Evolutionary conservation across 2,797 vertebrate genomes (phyloP).

Genomic region (Helostoma temminkii): DNA sequence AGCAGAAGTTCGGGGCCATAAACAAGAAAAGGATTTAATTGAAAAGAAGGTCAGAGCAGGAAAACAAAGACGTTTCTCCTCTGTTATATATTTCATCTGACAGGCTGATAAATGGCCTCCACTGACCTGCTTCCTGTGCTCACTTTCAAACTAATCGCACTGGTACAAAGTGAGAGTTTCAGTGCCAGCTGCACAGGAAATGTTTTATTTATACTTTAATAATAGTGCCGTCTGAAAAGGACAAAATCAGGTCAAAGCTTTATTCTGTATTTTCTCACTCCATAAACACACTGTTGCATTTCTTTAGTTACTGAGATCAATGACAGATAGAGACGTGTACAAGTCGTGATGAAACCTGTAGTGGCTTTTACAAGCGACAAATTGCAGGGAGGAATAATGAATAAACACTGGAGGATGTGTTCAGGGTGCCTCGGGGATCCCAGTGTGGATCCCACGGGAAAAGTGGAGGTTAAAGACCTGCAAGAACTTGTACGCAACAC

Average conservation of each 20-base stretch:
- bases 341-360: no score
- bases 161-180: background rate
- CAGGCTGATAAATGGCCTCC: slow-evolving; percentile 3
- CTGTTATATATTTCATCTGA: background rate
- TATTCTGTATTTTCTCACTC: background rate
- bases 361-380: background rate
- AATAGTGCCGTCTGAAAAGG: background rate
- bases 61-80: background rate
- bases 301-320: background rate
- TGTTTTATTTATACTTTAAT: background rate
- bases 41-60: background rate
- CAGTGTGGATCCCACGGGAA: slow-evolving; percentile 30
- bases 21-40: background rate
- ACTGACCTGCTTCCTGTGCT: slow-evolving; percentile 7
- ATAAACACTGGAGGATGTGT: slow-evolving; percentile 9
- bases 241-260: background rate
- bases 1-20: background rate
- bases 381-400: slow-evolving; percentile 1
- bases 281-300: no score
- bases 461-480: slow-evolving; percentile 45
- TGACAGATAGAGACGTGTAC: no score
- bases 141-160: background rate
- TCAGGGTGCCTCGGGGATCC: no score
- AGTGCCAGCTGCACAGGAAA: background rate
- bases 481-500: slow-evolving; percentile 38